Percentiles rank a stretch among this genome's conserved stretches.
Conservation (phyloP, 2,797 vertebrate species). For the Choloepus didactylus region DNA sequence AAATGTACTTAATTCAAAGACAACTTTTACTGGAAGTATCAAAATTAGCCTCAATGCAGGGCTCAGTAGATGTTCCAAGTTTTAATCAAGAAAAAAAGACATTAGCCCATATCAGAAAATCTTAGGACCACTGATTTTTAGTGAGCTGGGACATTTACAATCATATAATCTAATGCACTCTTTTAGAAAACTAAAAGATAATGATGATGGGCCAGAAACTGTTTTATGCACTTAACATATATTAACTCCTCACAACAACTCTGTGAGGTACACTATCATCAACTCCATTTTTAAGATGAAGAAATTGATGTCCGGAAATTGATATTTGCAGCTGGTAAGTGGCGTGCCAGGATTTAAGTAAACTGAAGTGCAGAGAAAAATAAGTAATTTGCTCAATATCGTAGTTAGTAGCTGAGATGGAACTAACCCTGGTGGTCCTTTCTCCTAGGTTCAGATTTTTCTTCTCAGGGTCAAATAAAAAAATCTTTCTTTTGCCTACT, state of each 20-base stretch:
- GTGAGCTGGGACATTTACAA: neutral
- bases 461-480: neutral
- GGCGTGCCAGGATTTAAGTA: neutral
- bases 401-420: neutral
- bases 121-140: neutral
- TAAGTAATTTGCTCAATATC: neutral
- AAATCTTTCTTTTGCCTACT: constrained; percentile 7
- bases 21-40: neutral
- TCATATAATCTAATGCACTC: neutral
- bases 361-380: neutral
- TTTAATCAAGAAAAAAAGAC: neutral
- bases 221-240: neutral
- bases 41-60: neutral
- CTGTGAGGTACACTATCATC: neutral
- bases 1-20: constrained; percentile 21
- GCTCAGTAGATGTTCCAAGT: neutral
- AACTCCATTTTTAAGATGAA: neutral
- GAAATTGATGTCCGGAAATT: neutral
- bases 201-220: neutral
- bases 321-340: neutral
- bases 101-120: neutral
- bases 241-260: constrained; percentile 16
- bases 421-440: neutral
- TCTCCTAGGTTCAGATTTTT: neutral
- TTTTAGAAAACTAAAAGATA: neutral